Conservation (phyloP, 1,140 invertebrate species). For the Pissodes strobi region DNA sequence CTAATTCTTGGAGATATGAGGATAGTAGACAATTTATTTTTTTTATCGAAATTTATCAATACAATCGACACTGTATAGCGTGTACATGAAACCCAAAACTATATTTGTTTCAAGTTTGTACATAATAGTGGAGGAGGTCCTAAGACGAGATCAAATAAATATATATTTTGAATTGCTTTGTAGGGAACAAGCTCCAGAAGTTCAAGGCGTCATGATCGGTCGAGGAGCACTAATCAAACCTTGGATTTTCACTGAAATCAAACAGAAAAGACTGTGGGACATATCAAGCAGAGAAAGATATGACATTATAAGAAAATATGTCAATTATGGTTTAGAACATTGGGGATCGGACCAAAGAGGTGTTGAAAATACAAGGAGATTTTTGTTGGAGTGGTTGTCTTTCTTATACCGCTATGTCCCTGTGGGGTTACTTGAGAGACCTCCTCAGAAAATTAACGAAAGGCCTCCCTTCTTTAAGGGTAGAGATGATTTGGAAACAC, state of each 20-base stretch:
- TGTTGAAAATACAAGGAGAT: slow-evolving; percentile 90
- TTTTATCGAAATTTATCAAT: too few relatives aligned
- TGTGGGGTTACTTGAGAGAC: slow-evolving; percentile 84
- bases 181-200: slow-evolving; percentile 47
- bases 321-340: slow-evolving; percentile 95
- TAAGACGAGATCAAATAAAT: too few relatives aligned
- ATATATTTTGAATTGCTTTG: too few relatives aligned
- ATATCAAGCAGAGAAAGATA: slow-evolving; percentile 89
- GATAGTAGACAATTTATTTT: too few relatives aligned
- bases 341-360: slow-evolving; percentile 97
- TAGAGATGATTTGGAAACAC: slow-evolving; percentile 92
- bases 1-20: too few relatives aligned
- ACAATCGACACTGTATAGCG: too few relatives aligned
- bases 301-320: slow-evolving; percentile 87
- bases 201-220: slow-evolving; percentile 78
- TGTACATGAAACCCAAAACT: too few relatives aligned
- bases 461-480: slow-evolving; percentile 87
- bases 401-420: slow-evolving; percentile 94
- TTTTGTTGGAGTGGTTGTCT: slow-evolving; percentile 96
- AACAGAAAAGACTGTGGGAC: slow-evolving; percentile 89
- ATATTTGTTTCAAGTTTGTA: too few relatives aligned
- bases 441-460: slow-evolving; percentile 97
- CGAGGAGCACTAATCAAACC: slow-evolving; percentile 97
- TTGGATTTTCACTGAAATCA: slow-evolving; percentile 99
- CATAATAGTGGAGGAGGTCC: too few relatives aligned